These are phyloP conservation scores for Platalea minor DNA, from an alignment of 2,797 vertebrate species.

Conservation along the genomic window DNA sequence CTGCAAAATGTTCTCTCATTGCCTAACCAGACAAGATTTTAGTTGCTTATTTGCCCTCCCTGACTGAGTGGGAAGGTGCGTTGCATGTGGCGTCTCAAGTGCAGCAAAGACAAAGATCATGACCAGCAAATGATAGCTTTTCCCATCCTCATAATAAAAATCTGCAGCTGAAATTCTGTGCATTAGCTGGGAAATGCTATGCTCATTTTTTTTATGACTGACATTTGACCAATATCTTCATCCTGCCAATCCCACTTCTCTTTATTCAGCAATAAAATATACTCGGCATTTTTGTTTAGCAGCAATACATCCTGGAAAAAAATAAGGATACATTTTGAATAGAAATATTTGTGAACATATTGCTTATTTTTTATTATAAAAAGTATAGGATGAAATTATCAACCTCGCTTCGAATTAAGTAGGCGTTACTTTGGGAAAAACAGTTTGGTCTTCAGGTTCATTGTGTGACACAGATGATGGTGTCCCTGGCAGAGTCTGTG, in stretches of 20 bases:
- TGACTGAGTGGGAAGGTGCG: background rate
- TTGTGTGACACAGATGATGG: background rate
- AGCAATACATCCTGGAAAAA: background rate
- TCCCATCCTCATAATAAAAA: background rate
- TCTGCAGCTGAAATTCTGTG: background rate
- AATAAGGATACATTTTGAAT: background rate
- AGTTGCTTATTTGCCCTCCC: background rate
- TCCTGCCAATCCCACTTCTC: background rate
- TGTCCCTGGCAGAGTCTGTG: background rate
- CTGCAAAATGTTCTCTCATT: background rate
- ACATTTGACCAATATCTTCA: background rate
- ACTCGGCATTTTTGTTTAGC: background rate
- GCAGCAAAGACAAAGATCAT: background rate
- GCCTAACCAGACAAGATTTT: background rate
- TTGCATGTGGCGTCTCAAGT: accelerated
- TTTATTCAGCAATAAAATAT: background rate
- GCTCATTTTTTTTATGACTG: background rate
- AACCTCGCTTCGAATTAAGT: background rate
- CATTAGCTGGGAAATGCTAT: background rate
- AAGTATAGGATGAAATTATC: background rate
- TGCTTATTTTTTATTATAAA: background rate
- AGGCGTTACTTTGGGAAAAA: background rate
- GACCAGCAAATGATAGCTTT: background rate
- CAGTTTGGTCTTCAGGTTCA: background rate
- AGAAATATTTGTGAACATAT: background rate